A percentile compares a stretch with the other conserved stretches of the same genome.
Conservation (phyloP, 2,797 vertebrate species). For the Darevskia mixta region DNA sequence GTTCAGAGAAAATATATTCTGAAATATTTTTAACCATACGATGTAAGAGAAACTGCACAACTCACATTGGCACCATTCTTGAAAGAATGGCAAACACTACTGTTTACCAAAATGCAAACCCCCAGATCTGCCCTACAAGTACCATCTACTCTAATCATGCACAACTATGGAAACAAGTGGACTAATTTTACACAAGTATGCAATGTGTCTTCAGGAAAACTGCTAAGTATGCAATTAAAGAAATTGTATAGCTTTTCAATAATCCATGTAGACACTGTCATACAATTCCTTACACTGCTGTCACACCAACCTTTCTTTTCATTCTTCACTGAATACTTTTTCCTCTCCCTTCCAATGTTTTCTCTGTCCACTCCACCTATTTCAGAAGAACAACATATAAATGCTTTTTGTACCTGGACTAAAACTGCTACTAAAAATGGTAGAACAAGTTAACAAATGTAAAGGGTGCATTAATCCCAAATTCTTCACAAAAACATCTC, state of each 20-base stretch:
- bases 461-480: background rate
- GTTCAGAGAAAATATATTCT: background rate
- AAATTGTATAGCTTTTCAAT: conserved; percentile 33
- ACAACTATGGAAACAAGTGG: background rate
- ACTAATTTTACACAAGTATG: background rate
- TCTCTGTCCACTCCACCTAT: conserved; percentile 40
- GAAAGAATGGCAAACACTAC: background rate
- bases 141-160: background rate
- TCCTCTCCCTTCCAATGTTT: conserved; percentile 42
- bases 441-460: conserved; percentile 12
- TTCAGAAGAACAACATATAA: conserved; percentile 48
- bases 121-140: background rate
- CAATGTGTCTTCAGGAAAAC: conserved; percentile 28
- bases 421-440: conserved; percentile 32
- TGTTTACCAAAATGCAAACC: background rate
- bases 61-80: background rate
- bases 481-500: background rate
- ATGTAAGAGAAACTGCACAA: background rate
- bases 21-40: background rate
- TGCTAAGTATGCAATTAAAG: conserved; percentile 25
- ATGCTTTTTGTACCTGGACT: conserved; percentile 40
- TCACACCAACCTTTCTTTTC: conserved; percentile 75
- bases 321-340: conserved; percentile 60
- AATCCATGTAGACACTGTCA: conserved; percentile 28
- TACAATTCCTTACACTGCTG: conserved; percentile 55